phyloP scores from a whole-genome alignment of 1,140 invertebrate genomes.

The Potamilus streckersoni region DNA sequence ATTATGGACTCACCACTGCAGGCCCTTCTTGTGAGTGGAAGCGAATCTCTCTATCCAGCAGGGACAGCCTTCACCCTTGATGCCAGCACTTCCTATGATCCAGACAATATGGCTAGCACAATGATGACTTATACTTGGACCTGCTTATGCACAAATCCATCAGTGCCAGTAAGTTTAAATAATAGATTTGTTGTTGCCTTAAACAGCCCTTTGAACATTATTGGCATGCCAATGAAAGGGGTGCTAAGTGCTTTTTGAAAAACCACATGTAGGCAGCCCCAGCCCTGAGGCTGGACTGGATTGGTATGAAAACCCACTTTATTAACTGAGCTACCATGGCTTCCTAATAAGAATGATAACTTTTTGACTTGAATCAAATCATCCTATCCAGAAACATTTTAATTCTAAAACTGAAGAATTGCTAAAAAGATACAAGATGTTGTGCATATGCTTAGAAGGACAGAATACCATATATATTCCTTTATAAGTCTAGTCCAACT shows the following conservation, averaged over 20 bases:
- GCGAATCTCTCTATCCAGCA: slow-evolving; percentile 12
- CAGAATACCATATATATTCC: too few species aligned
- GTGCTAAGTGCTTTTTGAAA: neutral
- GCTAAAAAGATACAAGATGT: too few species aligned
- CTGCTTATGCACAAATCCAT: slow-evolving; percentile 30
- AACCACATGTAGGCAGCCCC: neutral
- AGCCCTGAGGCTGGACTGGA: too few species aligned
- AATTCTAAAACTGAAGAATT: too few species aligned
- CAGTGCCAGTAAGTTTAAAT: slow-evolving; percentile 17
- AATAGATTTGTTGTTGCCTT: neutral
- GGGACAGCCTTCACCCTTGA: slow-evolving; percentile 32
- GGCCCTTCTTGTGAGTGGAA: slow-evolving; percentile 49
- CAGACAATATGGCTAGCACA: slow-evolving; percentile 33
- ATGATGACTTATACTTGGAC: slow-evolving; percentile 43
- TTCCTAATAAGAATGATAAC: too few species aligned
- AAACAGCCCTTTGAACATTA: neutral
- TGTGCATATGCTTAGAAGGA: too few species aligned
- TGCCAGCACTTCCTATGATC: slow-evolving; percentile 50
- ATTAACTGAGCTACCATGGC: neutral
- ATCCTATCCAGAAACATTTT: too few species aligned
- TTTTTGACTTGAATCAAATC: too few species aligned
- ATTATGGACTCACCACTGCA: slow-evolving; percentile 36
- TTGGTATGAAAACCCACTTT: neutral
- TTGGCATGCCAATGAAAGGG: neutral
- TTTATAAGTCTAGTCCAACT: too few species aligned